Evolutionary conservation across 2,888 invertebrate genomes (phyloP).

Genomic region (Eristalinus aeneus): DNA sequence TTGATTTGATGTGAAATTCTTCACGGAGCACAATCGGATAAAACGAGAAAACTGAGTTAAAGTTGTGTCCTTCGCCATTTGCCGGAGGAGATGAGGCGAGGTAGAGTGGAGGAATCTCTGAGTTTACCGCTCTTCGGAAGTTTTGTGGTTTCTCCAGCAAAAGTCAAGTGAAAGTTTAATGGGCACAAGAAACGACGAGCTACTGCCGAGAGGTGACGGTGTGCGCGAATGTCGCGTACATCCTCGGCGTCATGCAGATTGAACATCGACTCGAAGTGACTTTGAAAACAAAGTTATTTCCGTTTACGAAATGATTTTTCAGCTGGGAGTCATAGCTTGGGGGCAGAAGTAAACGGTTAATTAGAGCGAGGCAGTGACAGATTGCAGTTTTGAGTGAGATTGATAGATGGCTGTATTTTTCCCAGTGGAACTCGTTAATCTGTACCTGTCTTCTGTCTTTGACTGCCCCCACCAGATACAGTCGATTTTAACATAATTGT

Average conservation of each 20-base stretch:
- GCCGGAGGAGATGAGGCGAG: not conserved
- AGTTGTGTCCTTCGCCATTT: not conserved
- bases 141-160: conserved; percentile 40
- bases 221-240: not conserved
- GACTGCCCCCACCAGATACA: too few relatives aligned
- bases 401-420: too few relatives aligned
- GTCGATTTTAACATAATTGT: too few relatives aligned
- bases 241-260: not conserved
- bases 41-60: conserved; percentile 38
- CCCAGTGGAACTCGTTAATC: too few relatives aligned
- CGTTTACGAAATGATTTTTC: conserved; percentile 41
- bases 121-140: conserved; percentile 25
- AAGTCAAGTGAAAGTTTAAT: conserved; percentile 40
- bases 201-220: not conserved
- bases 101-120: conserved; percentile 7
- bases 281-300: conserved; percentile 59
- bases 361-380: not conserved
- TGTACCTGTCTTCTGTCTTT: too few relatives aligned
- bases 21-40: conserved; percentile 13
- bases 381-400: not conserved
- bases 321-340: not conserved
- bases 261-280: conserved; percentile 32
- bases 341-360: not conserved
- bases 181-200: conserved; percentile 11
- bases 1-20: conserved; percentile 42